Percentiles rank a stretch among this genome's conserved stretches.
Conservation (phyloP, 2,888 invertebrate species). For the Scaptomyza caliginosa region DNA sequence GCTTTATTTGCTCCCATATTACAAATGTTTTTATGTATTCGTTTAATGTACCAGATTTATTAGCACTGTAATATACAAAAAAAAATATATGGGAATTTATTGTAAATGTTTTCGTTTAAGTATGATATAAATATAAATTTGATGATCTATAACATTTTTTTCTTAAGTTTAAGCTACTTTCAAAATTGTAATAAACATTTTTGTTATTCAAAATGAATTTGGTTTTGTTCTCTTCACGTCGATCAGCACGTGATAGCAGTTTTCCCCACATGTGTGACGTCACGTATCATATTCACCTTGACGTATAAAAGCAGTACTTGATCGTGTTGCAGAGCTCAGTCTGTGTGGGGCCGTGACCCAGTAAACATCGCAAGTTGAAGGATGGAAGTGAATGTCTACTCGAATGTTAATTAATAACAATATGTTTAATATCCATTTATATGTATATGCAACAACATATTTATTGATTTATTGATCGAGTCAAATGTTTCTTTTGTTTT, state of each 20-base stretch:
- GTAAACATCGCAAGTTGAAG: neutral
- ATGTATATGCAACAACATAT: slow-evolving; percentile 6
- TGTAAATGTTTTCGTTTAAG: slow-evolving; percentile 9
- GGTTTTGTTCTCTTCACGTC: no score
- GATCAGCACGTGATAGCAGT: neutral
- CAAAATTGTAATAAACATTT: slow-evolving; percentile 1
- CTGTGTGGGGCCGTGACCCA: neutral
- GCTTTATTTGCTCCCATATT: slow-evolving; percentile 10
- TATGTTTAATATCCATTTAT: no score
- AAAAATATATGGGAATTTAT: neutral
- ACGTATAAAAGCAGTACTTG: no score
- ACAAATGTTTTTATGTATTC: slow-evolving; percentile 28
- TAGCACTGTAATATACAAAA: slow-evolving; percentile 2
- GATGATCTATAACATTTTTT: neutral
- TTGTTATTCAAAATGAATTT: neutral
- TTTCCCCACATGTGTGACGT: neutral
- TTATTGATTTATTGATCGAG: slow-evolving; percentile 32
- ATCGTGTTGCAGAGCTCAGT: neutral
- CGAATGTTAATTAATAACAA: no score
- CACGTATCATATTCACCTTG: neutral
- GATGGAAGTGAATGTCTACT: no score
- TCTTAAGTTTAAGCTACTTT: neutral
- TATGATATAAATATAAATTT: slow-evolving; percentile 18
- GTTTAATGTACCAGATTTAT: slow-evolving; percentile 18
- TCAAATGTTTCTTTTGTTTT: slow-evolving; percentile 41